Base-by-base conservation (phyloP, 2,113 vertebrate species). In the Corydoras maculifer region DNA sequence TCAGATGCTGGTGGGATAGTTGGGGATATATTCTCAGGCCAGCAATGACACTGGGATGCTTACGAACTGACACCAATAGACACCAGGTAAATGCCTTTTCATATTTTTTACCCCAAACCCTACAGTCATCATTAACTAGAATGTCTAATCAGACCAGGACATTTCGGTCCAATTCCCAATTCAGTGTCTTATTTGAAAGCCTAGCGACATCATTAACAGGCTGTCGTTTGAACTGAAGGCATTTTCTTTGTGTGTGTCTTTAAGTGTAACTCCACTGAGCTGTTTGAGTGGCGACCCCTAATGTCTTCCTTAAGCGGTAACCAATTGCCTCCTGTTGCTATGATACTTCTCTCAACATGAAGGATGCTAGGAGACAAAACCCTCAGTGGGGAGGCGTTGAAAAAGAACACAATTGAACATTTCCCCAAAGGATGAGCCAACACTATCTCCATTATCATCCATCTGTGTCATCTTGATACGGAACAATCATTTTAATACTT, bases 311-410 rank as follows among this genome's bases (percentile, higher is more conserved):
- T 70, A 48, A 31, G 57, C 3, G 25, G 18, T 62, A 32, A 66
- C 69, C 31, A 49, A 31, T 62, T 31, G 65, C 53, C 59, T 71
- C 68, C 58, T 57, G 74, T 75, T 75, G 74, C 68, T 75, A 75
- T 67, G 74, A 75, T 70, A 75, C 74, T 14, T 55, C 35, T 43
- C 54, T 54, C 7, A 5, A 48, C 62, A 66, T 31, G n/a, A 55
- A 10, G 31, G 62, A 70, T 49, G 68, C 68, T 70, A 35, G 48
- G 68, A 65, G 49, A 73, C 58, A 11, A 61, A 58, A 48, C 18
- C 29, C 68, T 49, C 57, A 48, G 57, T 3, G 55, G 57, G 61
- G 70, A 12, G 9, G 32, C 2, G 13, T 65, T 72, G 79, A 59
- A 32, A 49, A 50, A 48, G 35, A 58, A 49, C 62, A 29, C 31